Percentiles rank a stretch among this genome's conserved stretches.
Evolutionary conservation across 1,140 invertebrate species (phyloP).

Genomic region (Charaxes varanes): DNA sequence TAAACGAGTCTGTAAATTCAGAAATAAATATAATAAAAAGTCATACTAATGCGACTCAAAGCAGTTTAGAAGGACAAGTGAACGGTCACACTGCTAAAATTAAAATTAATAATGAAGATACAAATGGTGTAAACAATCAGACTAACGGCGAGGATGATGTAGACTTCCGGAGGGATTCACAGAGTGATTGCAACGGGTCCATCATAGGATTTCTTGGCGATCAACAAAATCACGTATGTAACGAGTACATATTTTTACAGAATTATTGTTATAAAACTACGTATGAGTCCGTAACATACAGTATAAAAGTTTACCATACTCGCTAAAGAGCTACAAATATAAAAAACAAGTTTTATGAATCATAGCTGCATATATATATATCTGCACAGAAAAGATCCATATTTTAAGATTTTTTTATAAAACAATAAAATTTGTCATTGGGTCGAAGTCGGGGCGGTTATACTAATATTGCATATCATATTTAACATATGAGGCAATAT

Average conservation of each 20-base stretch:
- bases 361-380: neutral
- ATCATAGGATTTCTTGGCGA: constrained; percentile 69
- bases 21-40: constrained; percentile 25
- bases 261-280: neutral
- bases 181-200: constrained; percentile 49
- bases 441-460: too few relatives aligned
- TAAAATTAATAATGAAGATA: constrained; percentile 13
- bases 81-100: constrained; percentile 17
- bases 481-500: neutral
- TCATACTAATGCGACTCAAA: constrained; percentile 16
- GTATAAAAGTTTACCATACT: too few relatives aligned
- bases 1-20: constrained; percentile 55
- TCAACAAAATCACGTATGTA: constrained; percentile 70
- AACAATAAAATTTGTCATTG: too few relatives aligned
- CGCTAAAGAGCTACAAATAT: neutral
- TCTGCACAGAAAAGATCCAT: too few relatives aligned
- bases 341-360: neutral
- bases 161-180: constrained; percentile 41
- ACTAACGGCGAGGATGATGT: constrained; percentile 16
- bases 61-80: constrained; percentile 8
- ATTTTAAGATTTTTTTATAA: too few relatives aligned
- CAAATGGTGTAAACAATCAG: constrained; percentile 12
- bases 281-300: too few relatives aligned
- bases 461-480: constrained; percentile 2
- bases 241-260: neutral